Evolutionary conservation across 2,113 vertebrate species (phyloP), one percentile per base, ranked within the genome.

Genomic region (Chionomys nivalis): DNA sequence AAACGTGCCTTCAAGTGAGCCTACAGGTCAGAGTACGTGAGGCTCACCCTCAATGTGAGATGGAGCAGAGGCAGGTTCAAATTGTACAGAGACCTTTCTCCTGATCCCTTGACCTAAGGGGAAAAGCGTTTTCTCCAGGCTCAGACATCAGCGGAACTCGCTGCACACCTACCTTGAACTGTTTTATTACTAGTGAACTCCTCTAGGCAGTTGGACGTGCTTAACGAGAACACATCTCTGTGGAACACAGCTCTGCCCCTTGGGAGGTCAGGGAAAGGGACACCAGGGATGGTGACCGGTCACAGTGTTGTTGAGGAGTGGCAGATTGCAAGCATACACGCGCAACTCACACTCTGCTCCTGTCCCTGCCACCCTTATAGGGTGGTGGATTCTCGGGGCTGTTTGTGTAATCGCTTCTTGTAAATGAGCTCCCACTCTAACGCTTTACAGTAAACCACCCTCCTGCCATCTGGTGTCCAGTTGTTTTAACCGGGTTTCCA

Each of bases 361-460:
- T 94, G 96, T 93, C 97, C 97, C 93, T 89, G 96, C 95, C 86
- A 55, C 95, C 90, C 98, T 98, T 98, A 97, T 98, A 98, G 98
- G 98, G 98, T 98, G 98, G 98, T 98, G 98, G 98, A 98, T 98
- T 96, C 98, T 98, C 63, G 96, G 98, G 98, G 98, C 98, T 98
- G 98, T 98, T 98, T 98, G 98, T 98, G 98, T 99, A 99, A 98
- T 99, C 98, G 98, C 98, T 99, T 99, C 98, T 99, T 98, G 98
- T 99, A 99, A 99, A 98, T 98, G 98, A 98, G 98, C 97, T 98
- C 97, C 98, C 98, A 78, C 97, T 98, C 97, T 98, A 98, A 98
- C 97, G 97, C 98, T 98, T 99, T 99, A 98, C 98, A 97, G 98
- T 98, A 99, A 99, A 98, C 98, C 98, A 97, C 98, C 98, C 98